phyloP scores from a whole-genome alignment of 2,113 vertebrate species.

The Eretmochelys imbricata region DNA sequence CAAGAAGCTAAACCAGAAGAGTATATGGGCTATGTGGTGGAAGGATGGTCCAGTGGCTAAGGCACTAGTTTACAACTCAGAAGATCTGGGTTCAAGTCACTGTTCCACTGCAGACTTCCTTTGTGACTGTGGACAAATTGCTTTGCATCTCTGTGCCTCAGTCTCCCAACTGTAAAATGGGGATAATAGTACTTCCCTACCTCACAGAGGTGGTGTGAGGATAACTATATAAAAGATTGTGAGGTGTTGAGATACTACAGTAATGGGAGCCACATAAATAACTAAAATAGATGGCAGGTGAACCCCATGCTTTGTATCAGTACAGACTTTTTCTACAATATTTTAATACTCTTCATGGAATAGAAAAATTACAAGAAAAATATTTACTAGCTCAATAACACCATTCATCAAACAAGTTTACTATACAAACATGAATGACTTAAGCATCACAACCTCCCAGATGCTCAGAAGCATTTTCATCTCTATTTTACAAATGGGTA shows the following conservation, averaged over 20 bases:
- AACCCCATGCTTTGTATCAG: not conserved
- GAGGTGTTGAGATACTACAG: not conserved
- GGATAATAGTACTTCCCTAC: not conserved
- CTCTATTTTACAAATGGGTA: not conserved
- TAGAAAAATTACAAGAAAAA: not conserved
- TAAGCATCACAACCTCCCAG: not conserved
- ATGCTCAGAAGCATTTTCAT: not conserved
- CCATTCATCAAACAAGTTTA: not conserved
- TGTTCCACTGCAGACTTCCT: not conserved
- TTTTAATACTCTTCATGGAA: not conserved
- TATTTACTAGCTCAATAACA: not conserved
- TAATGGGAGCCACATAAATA: not conserved
- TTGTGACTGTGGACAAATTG: not conserved
- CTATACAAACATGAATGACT: not conserved
- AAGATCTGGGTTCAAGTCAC: not conserved
- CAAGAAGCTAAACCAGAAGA: not conserved
- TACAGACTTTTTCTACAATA: not conserved
- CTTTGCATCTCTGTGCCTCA: not conserved
- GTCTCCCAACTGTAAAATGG: no score
- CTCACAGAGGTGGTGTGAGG: not conserved
- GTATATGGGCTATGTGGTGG: rapidly evolving
- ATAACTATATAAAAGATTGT: not conserved
- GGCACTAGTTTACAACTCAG: not conserved
- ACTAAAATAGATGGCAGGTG: not conserved
- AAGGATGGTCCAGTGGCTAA: not conserved